Percentiles rank a stretch among this genome's conserved stretches.
Conservation (phyloP, 1,140 invertebrate species). For the Papilio helenus region DNA sequence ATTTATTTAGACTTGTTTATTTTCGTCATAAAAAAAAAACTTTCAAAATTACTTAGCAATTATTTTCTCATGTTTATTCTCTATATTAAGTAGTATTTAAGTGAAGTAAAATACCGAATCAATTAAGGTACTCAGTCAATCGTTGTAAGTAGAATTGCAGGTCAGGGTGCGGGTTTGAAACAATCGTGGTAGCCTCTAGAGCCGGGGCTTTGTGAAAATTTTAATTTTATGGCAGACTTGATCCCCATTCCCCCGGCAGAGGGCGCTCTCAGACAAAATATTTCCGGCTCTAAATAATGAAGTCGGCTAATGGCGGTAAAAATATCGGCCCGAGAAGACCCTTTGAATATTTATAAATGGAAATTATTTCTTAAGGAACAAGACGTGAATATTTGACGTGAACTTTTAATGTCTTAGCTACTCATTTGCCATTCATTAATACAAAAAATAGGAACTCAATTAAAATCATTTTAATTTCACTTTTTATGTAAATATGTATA, state of each 20-base stretch:
- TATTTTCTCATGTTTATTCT: neutral
- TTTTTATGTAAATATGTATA: neutral
- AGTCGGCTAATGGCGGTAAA: constrained; percentile 34
- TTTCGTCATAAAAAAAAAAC: neutral
- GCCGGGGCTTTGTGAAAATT: constrained; percentile 24
- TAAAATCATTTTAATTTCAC: neutral
- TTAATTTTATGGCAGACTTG: constrained; percentile 38
- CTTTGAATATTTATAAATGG: constrained; percentile 31
- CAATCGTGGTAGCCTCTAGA: neutral
- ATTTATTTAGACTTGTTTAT: constrained; percentile 12
- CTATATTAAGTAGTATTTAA: neutral
- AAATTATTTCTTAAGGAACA: constrained; percentile 32
- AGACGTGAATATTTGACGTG: neutral
- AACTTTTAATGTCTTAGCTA: neutral
- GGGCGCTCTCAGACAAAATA: constrained; percentile 28
- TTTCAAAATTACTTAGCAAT: no score
- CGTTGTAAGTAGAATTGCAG: neutral
- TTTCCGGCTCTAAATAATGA: constrained; percentile 38
- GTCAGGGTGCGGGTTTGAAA: constrained; percentile 6
- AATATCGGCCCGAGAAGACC: constrained; percentile 12
- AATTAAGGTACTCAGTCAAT: neutral
- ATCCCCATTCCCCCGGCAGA: constrained; percentile 5
- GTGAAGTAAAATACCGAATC: neutral
- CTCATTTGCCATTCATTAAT: neutral
- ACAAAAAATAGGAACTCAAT: neutral